Evolutionary conservation across 2,888 invertebrate species (phyloP).

Genomic region (Drosophila flavopinicola): DNA sequence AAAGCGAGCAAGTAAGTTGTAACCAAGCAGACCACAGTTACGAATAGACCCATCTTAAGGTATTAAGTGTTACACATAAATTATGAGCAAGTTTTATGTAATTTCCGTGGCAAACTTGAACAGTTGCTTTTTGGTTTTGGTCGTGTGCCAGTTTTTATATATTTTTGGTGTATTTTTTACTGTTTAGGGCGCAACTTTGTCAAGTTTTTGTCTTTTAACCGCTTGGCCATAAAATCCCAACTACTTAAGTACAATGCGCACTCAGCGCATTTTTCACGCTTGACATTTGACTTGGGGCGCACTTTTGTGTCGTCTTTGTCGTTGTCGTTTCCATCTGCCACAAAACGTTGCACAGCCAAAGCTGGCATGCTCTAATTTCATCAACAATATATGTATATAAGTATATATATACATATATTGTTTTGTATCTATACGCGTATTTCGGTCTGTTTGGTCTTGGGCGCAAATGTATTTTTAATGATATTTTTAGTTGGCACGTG

Average conservation of each 20-base stretch:
- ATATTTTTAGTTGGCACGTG: constrained; percentile 75
- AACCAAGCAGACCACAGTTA: constrained; percentile 9
- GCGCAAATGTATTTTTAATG: constrained; percentile 65
- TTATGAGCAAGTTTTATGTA: constrained; percentile 27
- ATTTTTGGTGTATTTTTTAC: no score
- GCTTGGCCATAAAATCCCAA: constrained; percentile 65
- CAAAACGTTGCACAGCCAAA: constrained; percentile 33
- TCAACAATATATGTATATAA: constrained; percentile 24
- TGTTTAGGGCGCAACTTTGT: constrained; percentile 43
- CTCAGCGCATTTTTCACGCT: constrained; percentile 84
- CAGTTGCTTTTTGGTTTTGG: constrained; percentile 13
- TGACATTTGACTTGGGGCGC: constrained; percentile 83
- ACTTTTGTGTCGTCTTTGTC: constrained; percentile 70
- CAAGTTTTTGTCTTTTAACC: constrained; percentile 48
- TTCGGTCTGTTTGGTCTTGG: constrained; percentile 48
- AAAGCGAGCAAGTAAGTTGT: neutral
- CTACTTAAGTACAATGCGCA: constrained; percentile 76
- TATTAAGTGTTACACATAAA: no score
- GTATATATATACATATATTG: constrained; percentile 15
- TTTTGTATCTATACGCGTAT: constrained; percentile 30
- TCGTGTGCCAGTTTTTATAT: constrained; percentile 25
- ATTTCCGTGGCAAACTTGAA: constrained; percentile 29
- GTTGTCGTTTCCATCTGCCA: constrained; percentile 44
- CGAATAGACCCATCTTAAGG: no score
- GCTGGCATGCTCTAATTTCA: constrained; percentile 71